These are phyloP conservation scores for Macrotus californicus DNA, from an alignment of 2,113 vertebrate species.

Conservation along the genomic window DNA sequence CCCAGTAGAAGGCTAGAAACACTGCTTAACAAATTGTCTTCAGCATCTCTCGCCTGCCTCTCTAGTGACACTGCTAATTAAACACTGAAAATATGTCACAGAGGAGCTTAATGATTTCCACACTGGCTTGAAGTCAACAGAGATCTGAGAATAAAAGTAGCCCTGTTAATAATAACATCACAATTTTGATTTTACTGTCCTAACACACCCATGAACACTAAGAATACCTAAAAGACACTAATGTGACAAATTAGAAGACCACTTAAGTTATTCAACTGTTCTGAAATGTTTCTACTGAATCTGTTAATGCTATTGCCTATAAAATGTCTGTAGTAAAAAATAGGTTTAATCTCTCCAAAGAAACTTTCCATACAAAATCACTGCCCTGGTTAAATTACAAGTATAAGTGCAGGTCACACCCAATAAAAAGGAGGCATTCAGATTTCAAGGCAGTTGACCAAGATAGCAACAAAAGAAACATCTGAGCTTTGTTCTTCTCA, in stretches of 20 bases:
- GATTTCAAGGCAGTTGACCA: not conserved
- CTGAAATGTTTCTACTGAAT: constrained; percentile 48
- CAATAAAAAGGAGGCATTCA: not conserved
- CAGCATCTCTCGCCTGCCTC: not conserved
- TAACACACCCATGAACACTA: not conserved
- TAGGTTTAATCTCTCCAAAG: not conserved
- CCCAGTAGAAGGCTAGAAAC: not conserved
- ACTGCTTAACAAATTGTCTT: not conserved
- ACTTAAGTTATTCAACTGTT: constrained; percentile 7
- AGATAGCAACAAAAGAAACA: not conserved
- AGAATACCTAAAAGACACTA: constrained; percentile 24
- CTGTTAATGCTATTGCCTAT: constrained; percentile 26
- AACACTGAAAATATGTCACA: not conserved
- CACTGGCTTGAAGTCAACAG: not conserved
- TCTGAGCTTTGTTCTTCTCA: not conserved
- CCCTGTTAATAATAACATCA: not conserved
- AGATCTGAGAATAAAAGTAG: not conserved
- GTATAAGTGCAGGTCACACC: not conserved
- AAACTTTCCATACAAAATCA: not conserved
- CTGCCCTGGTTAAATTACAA: not conserved
- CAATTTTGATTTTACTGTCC: not conserved
- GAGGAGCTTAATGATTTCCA: not conserved
- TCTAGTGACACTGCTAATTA: not conserved
- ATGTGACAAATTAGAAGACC: not conserved
- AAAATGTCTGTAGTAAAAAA: constrained; percentile 46